Conservation (phyloP, 2,797 vertebrate genomes). For the Tamandua tetradactyla region DNA sequence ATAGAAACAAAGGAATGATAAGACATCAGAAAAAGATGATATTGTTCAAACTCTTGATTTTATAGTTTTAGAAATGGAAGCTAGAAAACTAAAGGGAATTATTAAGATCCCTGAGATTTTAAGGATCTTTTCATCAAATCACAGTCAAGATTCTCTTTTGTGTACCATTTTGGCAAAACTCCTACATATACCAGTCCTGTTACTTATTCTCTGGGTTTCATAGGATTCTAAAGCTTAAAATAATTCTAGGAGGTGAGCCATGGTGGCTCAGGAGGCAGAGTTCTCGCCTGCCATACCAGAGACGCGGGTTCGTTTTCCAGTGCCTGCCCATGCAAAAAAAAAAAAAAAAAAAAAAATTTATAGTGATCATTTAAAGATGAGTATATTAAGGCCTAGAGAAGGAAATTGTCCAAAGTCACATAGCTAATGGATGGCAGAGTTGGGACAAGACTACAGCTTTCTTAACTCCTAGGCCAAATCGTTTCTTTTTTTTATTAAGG, state of each 20-base stretch:
- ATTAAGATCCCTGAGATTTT: not conserved
- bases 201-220: slow-evolving; percentile 27
- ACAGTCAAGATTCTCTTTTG: not conserved
- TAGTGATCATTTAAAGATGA: slow-evolving; percentile 22
- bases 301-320: too few species aligned
- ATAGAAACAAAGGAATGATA: not conserved
- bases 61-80: not conserved
- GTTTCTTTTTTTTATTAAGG: not conserved
- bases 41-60: slow-evolving; percentile 2
- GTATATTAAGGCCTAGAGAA: not conserved
- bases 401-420: not conserved
- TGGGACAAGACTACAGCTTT: not conserved
- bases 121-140: not conserved
- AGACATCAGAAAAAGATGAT: not conserved
- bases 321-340: too few species aligned
- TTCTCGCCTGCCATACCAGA: too few species aligned
- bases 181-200: not conserved
- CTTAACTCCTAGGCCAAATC: not conserved
- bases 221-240: not conserved
- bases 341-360: too few species aligned
- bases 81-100: not conserved
- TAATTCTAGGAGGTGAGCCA: too few species aligned
- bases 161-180: not conserved
- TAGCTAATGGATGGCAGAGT: not conserved
- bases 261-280: too few species aligned